These are phyloP conservation scores for Pseudomugil gertrudae DNA, from an alignment of 2,797 vertebrate species.

Conservation along the genomic window DNA sequence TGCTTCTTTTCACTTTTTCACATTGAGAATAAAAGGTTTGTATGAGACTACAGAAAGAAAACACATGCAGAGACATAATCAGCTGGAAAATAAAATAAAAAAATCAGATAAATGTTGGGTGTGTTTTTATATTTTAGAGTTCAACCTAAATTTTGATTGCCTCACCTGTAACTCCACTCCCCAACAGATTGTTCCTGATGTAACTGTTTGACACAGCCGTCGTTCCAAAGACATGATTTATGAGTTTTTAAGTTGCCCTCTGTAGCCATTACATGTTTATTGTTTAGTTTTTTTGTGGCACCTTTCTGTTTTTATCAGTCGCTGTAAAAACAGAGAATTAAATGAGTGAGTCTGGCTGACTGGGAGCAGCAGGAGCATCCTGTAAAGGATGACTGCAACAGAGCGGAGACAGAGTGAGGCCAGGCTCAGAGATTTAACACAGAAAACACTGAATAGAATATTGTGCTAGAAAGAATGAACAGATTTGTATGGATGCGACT, in stretches of 20 bases:
- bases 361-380: slow-evolving; percentile 44
- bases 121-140: neutral
- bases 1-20: slow-evolving; percentile 23
- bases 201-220: slow-evolving; percentile 24
- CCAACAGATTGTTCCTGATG: slow-evolving; percentile 7
- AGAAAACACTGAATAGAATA: slow-evolving; percentile 57
- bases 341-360: slow-evolving; percentile 38
- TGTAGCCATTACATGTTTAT: slow-evolving; percentile 19
- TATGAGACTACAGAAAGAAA: slow-evolving; percentile 7
- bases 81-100: neutral
- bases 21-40: slow-evolving; percentile 7
- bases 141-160: neutral
- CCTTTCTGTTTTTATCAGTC: slow-evolving; percentile 28
- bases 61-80: neutral
- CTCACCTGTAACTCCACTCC: neutral
- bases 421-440: slow-evolving; percentile 43
- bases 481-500: slow-evolving; percentile 53
- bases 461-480: slow-evolving; percentile 54
- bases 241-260: slow-evolving; percentile 20
- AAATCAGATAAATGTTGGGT: neutral
- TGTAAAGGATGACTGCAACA: slow-evolving; percentile 51
- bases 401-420: slow-evolving; percentile 50
- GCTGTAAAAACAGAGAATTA: slow-evolving; percentile 34
- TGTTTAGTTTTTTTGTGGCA: slow-evolving; percentile 22
- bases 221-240: slow-evolving; percentile 36